Evolutionary conservation across 2,797 vertebrate genomes (phyloP), one percentile per base, ranked within the genome.

Genomic region (Rhinella marina): DNA sequence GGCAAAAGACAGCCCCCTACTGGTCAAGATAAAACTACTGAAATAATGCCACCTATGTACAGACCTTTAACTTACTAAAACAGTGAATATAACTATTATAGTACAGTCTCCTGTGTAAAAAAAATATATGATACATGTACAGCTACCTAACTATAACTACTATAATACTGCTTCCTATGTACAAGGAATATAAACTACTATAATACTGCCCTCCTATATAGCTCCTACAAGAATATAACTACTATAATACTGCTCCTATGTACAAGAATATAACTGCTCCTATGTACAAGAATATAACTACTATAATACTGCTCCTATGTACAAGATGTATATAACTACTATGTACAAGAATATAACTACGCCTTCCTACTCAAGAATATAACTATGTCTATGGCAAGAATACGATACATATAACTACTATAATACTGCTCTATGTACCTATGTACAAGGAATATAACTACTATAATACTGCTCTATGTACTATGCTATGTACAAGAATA

Each of bases 221-320:
- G n/a, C n/a, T n/a, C n/a, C n/a, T n/a, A 70, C 68, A 32, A 70
- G 68, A 17, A 29, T 70, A 70, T 70, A 70, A 32, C 68, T 32
- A 70, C 68, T 70, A 70, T 70, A 32, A 70, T 70, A 70, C 29
- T 70, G 29, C 70, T 11, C 70, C 29, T 73, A 48, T 73, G 7
- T 73, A 72, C 68, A 41, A 41, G 68, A 41, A 72, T 72, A 72
- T 72, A 72, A 72, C 68, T 72, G 29, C 29, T 10, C 27, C 68
- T 72, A 32, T 72, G 14, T 72, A 73, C 70, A 48, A 73, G 70
- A 41, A 73, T 73, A 73, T 73, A 73, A 73, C 70, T 73, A 41
- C 70, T 73, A 48, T 73, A 73, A 73, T 73, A 73, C 70, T 73
- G 29, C 62, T 9, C 14, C 25, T 70, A 70, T 70, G 16, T 70